Evolutionary conservation across 2,888 invertebrate genomes (phyloP).

Genomic region (Melinaea marsaeus): DNA sequence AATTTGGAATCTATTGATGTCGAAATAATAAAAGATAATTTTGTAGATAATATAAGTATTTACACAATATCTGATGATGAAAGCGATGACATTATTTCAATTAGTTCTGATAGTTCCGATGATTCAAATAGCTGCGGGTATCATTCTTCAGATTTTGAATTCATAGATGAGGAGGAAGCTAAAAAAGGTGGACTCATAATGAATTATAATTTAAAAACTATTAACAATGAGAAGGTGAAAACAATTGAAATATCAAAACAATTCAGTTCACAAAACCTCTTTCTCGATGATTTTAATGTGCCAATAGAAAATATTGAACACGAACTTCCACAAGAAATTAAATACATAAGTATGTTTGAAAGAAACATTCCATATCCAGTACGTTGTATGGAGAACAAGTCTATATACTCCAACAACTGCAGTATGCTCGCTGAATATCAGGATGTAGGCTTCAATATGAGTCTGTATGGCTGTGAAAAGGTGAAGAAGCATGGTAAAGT

Average conservation of each 20-base stretch:
- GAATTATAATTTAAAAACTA: constrained; percentile 6
- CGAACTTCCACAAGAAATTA: constrained; percentile 44
- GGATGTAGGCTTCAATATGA: constrained; percentile 46
- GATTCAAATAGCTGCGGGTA: constrained; percentile 34
- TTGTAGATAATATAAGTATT: background rate
- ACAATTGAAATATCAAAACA: constrained; percentile 13
- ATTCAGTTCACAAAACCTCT: background rate
- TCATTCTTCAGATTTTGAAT: constrained; percentile 64
- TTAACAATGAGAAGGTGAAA: constrained; percentile 11
- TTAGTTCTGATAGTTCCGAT: constrained; percentile 20
- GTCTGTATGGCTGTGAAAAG: constrained; percentile 27
- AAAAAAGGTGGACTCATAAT: constrained; percentile 38
- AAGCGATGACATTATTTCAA: constrained; percentile 13
- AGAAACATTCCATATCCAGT: constrained; percentile 28
- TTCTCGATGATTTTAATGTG: background rate
- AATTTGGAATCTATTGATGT: no score
- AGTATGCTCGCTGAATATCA: constrained; percentile 41
- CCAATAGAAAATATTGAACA: constrained; percentile 27
- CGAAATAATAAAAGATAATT: no score
- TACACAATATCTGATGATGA: background rate
- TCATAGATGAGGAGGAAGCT: constrained; percentile 59
- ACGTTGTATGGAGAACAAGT: constrained; percentile 47
- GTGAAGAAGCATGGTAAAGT: constrained; percentile 43
- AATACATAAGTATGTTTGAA: constrained; percentile 48
- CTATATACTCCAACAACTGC: constrained; percentile 31